Evolutionary conservation across 2,113 vertebrate species (phyloP).

Genomic region (Neodontobutis hainanensis): DNA sequence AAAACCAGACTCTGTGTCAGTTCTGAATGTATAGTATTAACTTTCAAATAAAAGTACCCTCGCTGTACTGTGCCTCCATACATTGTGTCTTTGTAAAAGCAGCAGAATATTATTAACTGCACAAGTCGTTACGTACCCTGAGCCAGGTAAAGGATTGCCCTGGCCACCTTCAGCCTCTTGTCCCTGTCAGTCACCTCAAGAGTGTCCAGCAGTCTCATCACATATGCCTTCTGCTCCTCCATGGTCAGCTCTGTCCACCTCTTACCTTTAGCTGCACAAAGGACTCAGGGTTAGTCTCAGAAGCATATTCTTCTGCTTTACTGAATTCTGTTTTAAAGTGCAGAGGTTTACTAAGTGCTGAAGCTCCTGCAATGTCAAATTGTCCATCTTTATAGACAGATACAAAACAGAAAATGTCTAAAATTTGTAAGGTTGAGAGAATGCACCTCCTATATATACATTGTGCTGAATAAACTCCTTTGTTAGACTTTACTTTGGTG

Average conservation of each 20-base stretch:
- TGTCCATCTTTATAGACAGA: not conserved
- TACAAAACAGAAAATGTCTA: not conserved
- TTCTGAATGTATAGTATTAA: not conserved
- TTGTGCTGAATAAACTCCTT: too few relatives aligned
- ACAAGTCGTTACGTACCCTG: conserved; percentile 81
- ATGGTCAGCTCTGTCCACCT: conserved; percentile 86
- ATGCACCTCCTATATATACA: too few relatives aligned
- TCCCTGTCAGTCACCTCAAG: conserved; percentile 93
- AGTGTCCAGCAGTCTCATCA: conserved; percentile 91
- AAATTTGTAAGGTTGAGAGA: too few relatives aligned
- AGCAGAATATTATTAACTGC: too few relatives aligned
- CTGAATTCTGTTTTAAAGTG: not conserved
- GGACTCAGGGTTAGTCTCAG: conserved; percentile 1
- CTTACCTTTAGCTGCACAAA: conserved; percentile 76
- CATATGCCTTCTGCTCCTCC: conserved; percentile 84
- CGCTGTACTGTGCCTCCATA: too few relatives aligned
- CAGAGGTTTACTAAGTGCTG: too few relatives aligned
- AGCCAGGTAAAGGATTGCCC: conserved; percentile 93
- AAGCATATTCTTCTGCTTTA: not conserved
- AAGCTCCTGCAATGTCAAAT: too few relatives aligned
- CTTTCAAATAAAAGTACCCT: too few relatives aligned
- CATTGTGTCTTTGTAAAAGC: too few relatives aligned
- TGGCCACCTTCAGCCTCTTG: conserved; percentile 86
- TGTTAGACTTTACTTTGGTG: too few relatives aligned
- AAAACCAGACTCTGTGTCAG: not conserved